A percentile compares a stretch with the other conserved stretches of the same genome.
These are phyloP conservation scores for Penaeus vannamei DNA, from an alignment of 1,140 invertebrate species.

Conservation along the genomic window DNA sequence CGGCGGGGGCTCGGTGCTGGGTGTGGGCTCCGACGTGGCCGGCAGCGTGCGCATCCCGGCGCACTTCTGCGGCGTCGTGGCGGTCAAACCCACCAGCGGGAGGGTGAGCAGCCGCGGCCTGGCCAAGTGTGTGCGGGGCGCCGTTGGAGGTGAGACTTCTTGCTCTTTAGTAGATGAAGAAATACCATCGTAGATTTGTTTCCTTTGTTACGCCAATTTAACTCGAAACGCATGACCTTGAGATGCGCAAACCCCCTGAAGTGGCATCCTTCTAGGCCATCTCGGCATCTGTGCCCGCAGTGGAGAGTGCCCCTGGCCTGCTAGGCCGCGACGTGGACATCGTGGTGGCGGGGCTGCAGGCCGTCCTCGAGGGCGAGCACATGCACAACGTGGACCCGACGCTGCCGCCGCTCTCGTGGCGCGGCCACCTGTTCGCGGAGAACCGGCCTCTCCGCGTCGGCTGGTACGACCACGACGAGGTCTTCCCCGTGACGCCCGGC, in stretches of 20 bases:
- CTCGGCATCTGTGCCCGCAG: not conserved
- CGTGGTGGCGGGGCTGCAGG: conserved; percentile 28
- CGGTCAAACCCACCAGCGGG: conserved; percentile 80
- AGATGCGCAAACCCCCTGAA: no score
- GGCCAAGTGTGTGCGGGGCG: not conserved
- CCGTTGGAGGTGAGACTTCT: conserved; percentile 34
- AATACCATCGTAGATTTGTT: not conserved
- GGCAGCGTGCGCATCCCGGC: conserved; percentile 88
- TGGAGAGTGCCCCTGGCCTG: not conserved
- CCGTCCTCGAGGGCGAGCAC: conserved; percentile 3
- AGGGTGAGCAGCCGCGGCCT: conserved; percentile 63
- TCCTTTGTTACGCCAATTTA: no score
- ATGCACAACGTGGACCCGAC: not conserved
- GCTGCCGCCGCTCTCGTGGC: conserved; percentile 27
- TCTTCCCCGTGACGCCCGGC: conserved; percentile 70
- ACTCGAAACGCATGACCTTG: no score
- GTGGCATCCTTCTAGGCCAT: not conserved
- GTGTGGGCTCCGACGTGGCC: conserved; percentile 87
- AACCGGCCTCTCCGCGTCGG: conserved; percentile 69
- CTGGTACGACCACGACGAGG: conserved; percentile 70
- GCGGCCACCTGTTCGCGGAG: conserved; percentile 41
- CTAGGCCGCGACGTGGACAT: conserved; percentile 25
- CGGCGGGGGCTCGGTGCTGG: conserved; percentile 83
- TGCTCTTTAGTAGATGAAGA: not conserved
- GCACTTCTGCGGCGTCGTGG: conserved; percentile 89